Base-by-base conservation (phyloP, 2,113 vertebrate genomes). In the Australoheros scitulus region DNA sequence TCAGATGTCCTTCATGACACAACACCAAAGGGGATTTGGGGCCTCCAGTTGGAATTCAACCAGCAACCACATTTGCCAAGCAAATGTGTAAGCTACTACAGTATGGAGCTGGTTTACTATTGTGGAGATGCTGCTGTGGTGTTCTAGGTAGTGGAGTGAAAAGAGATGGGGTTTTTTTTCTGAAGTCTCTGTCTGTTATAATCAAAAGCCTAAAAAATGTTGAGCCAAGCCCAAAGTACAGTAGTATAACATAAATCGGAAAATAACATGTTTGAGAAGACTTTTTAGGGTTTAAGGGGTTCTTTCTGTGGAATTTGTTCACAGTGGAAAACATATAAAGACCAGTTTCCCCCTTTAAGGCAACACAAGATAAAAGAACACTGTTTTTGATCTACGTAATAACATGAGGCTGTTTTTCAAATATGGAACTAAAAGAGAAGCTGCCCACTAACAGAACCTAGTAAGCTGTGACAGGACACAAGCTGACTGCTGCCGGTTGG, bases 241-340 rank as follows among this genome's bases (percentile, higher is more conserved):
- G 24, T 52, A 2, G 24, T 76, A 58, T 32, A 20, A 9, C 29
- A 18, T 60, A 43, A 77, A 60, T 52, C 17, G 20, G 9, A 43
- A 77, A 61, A 77, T 32, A 50, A 50, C 47, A 17, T 6, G 5
- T n/a, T 24, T 58, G 7, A 32, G 32, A 76, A 57, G 20, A 24
- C n/a, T 22, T 38, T 17, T 76, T 9, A 38, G 52, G 9, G 14
- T 50, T 26, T 10, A 52, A 17, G 18, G 60, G 60, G n/a, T 60
- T 76, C 24, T 60, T 81, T 68, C 34, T 9, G n/a, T 68, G 17
- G 34, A 9, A 79, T 81, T 75, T 76, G 50, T 34, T 79, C 47
- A 81, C 59, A 79, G 0, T 20, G 57, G 41, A n/a, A 50, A 57
- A 77, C 11, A 64, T 64, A 75, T 60, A 78, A 80, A 56, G 7